Conservation (phyloP, 2,888 invertebrate genomes). For the Agonopterix alstromeriana region DNA sequence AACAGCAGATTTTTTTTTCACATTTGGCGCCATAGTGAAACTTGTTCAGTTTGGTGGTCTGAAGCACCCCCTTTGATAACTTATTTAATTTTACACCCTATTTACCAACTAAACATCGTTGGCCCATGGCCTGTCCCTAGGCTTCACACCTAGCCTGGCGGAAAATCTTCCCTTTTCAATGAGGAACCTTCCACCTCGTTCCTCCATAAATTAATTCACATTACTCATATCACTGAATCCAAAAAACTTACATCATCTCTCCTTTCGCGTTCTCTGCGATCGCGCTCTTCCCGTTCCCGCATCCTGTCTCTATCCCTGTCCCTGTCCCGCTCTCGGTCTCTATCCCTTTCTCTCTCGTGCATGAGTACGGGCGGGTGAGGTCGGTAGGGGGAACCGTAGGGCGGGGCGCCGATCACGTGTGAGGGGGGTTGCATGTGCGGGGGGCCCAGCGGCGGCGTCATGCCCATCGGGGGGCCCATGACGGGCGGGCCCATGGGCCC, state of each 20-base stretch:
- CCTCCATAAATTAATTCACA: background rate
- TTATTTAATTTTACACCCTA: no score
- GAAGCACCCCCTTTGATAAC: no score
- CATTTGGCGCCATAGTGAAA: no score
- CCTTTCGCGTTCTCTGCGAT: conserved; percentile 46
- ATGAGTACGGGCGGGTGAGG: conserved; percentile 30
- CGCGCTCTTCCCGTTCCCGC: conserved; percentile 28
- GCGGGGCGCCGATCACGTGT: conserved; percentile 31
- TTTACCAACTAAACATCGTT: no score
- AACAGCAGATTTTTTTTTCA: no score
- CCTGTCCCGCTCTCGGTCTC: conserved; percentile 63
- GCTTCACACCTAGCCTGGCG: no score
- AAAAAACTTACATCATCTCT: conserved; percentile 53
- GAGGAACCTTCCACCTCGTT: no score
- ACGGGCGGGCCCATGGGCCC: conserved; percentile 55
- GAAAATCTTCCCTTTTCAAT: no score
- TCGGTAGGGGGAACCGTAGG: conserved; percentile 42
- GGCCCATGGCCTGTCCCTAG: no score
- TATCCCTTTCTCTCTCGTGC: conserved; percentile 40
- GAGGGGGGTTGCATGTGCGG: conserved; percentile 35
- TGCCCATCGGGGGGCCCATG: conserved; percentile 41
- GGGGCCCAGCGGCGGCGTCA: conserved; percentile 31
- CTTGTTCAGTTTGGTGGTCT: no score
- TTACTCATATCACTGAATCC: background rate
- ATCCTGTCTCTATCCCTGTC: conserved; percentile 48